Percentiles rank a stretch among this genome's conserved stretches.
Conservation (phyloP, 2,888 invertebrate species). For the Gerosis bhagava region DNA sequence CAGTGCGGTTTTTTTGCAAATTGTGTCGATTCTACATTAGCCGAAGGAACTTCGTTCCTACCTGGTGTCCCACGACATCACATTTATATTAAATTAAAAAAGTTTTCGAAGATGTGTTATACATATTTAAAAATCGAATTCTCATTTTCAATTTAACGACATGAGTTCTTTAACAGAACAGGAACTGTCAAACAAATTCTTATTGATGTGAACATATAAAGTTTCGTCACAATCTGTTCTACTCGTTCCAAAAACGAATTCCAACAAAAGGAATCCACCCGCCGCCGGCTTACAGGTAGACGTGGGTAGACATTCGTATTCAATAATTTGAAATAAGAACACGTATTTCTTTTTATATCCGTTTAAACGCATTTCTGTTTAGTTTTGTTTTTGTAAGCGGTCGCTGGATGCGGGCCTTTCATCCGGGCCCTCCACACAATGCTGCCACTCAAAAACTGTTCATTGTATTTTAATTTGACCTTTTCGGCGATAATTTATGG, state of each 20-base stretch:
- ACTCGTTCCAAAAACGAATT: slow-evolving; percentile 56
- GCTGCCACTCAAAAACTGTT: slow-evolving; percentile 81
- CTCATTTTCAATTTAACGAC: slow-evolving; percentile 1
- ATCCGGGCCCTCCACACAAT: slow-evolving; percentile 76
- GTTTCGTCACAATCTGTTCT: slow-evolving; percentile 57
- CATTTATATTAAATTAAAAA: no score
- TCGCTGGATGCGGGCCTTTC: slow-evolving; percentile 74
- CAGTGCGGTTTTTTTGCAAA: no score
- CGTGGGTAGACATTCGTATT: slow-evolving; percentile 77
- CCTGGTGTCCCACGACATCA: no score
- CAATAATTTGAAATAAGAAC: slow-evolving; percentile 80
- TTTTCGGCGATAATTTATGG: slow-evolving; percentile 81
- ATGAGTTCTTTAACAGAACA: slow-evolving; percentile 28
- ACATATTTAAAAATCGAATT: no score
- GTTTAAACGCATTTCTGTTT: slow-evolving; percentile 79
- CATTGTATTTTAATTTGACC: slow-evolving; percentile 83
- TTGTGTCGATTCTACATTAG: no score
- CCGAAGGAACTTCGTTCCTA: no score
- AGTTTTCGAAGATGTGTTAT: no score
- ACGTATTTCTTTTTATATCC: slow-evolving; percentile 80
- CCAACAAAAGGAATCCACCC: slow-evolving; percentile 56
- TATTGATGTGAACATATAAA: slow-evolving; percentile 40
- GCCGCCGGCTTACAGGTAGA: slow-evolving; percentile 60
- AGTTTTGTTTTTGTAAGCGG: slow-evolving; percentile 78
- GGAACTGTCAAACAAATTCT: slow-evolving; percentile 21